These are phyloP conservation scores for Glaucidium brasilianum DNA, from an alignment of 2,113 vertebrate genomes.

Conservation along the genomic window DNA sequence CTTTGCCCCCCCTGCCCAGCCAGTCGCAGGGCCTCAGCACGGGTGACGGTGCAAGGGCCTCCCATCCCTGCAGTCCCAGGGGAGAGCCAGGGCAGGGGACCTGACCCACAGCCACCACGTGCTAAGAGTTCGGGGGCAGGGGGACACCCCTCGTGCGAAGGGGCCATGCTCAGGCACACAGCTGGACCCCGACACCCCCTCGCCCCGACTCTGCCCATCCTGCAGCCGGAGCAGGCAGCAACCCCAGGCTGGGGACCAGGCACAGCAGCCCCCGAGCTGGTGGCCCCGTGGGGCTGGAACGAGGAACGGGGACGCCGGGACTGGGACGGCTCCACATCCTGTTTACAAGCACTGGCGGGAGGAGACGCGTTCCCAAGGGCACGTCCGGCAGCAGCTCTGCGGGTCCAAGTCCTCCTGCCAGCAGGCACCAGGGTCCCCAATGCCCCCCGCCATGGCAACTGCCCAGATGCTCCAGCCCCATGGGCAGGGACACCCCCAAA, in stretches of 20 bases:
- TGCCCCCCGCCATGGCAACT: accelerated
- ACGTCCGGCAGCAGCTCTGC: background rate
- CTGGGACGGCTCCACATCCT: constrained; percentile 28
- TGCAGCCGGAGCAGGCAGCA: background rate
- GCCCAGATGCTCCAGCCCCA: background rate
- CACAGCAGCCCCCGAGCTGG: background rate
- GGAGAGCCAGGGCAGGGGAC: background rate
- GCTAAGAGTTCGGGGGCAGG: too few relatives aligned
- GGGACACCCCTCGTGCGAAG: background rate
- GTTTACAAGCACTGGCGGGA: constrained; percentile 10
- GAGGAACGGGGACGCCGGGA: background rate
- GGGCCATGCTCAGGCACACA: accelerated
- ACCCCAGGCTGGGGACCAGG: background rate
- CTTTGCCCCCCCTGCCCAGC: background rate
- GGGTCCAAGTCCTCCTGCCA: background rate
- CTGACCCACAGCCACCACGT: accelerated
- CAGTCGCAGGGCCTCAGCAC: accelerated
- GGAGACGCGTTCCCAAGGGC: background rate
- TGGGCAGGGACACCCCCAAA: background rate
- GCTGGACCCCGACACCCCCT: accelerated
- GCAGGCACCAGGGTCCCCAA: background rate
- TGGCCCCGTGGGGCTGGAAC: background rate
- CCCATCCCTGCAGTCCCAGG: background rate
- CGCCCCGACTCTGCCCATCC: background rate
- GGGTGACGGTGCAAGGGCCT: background rate